phyloP scores from a whole-genome alignment of 2,797 vertebrate genomes.

The Lutra lutra region DNA sequence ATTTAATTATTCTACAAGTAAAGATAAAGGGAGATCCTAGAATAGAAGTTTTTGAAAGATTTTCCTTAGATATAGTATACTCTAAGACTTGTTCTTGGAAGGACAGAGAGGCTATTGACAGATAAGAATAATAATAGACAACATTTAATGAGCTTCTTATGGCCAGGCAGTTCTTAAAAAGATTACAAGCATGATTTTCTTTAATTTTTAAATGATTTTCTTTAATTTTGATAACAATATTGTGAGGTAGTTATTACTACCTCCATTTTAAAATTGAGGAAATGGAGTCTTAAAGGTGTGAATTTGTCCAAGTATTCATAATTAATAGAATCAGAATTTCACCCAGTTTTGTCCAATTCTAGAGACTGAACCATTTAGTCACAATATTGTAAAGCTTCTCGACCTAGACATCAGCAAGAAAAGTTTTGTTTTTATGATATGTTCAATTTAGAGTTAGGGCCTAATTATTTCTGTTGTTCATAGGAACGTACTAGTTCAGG shows the following conservation, averaged over 20 bases:
- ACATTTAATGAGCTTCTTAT: constrained; percentile 14
- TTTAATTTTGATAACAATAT: constrained; percentile 47
- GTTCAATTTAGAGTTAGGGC: constrained; percentile 31
- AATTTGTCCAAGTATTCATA: constrained; percentile 24
- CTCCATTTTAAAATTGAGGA: constrained; percentile 54
- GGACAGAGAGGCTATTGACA: constrained; percentile 29
- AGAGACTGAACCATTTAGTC: constrained; percentile 7
- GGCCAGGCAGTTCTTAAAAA: constrained; percentile 51
- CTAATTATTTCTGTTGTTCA: constrained; percentile 42
- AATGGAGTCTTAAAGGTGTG: constrained; percentile 42
- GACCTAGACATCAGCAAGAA: constrained; percentile 41
- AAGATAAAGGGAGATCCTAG: constrained; percentile 37
- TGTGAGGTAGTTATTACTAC: constrained; percentile 20
- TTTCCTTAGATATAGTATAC: neutral
- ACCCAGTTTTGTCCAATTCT: constrained; percentile 36
- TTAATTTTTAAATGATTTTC: constrained; percentile 30
- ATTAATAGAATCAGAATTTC: constrained; percentile 52
- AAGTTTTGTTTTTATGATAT: constrained; percentile 60
- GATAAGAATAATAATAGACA: constrained; percentile 35
- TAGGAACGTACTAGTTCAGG: constrained; percentile 52
- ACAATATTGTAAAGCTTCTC: neutral
- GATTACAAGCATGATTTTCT: neutral
- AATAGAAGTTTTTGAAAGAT: constrained; percentile 46
- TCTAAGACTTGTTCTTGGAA: constrained; percentile 43
- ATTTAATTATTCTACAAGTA: constrained; percentile 55